Evolutionary conservation across 1,140 invertebrate genomes (phyloP), one percentile per base, ranked within the genome.

Genomic region (Drosophila arawakana): DNA sequence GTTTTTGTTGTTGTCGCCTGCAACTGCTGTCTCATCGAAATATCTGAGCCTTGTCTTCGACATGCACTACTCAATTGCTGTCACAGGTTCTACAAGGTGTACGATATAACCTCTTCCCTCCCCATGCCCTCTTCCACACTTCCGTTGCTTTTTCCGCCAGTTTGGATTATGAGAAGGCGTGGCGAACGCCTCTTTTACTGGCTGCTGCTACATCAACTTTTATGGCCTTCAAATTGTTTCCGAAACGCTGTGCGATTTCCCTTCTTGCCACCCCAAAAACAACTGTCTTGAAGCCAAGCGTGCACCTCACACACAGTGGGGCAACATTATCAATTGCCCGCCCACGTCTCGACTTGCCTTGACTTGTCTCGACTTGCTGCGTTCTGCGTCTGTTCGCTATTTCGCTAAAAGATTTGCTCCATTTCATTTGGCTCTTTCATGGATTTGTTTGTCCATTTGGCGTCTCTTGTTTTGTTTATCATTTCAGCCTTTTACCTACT

Each of bases 221-320:
- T 88, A 88, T 84, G 81, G 84, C 84, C 84, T 89, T 88, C 81
- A 89, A 88, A 88, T 88, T 88, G 84, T 88, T 88, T 88, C 84
- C 84, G 81, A 89, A 89, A 89, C 81, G 80, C 83, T 88, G 76
- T 76, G 71, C 82, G 73, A 72, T 69, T 10, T 71, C 30, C 50
- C 7, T 15, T 10, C 8, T 11, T 9, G 35, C 15, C 39, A 30
- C 11, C 25, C 13, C 44, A 6, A 41, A 25, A 30, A 30, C 15
- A 30, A 30, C 25, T 2, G 55, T 34, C 50, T 15, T 49, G 41
- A 50, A 44, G 58, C 66, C 44, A 61, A 58, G 50, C 63, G 37
- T 73, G 61, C 86, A 73, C 65, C 62, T 77, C 61, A 39, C 63
- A 18, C 61, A 44, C 63, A 18, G 66, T 35, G 46, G 46, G 55